Conservation (phyloP, 2,113 vertebrate species). For the Cranoglanis bouderius region DNA sequence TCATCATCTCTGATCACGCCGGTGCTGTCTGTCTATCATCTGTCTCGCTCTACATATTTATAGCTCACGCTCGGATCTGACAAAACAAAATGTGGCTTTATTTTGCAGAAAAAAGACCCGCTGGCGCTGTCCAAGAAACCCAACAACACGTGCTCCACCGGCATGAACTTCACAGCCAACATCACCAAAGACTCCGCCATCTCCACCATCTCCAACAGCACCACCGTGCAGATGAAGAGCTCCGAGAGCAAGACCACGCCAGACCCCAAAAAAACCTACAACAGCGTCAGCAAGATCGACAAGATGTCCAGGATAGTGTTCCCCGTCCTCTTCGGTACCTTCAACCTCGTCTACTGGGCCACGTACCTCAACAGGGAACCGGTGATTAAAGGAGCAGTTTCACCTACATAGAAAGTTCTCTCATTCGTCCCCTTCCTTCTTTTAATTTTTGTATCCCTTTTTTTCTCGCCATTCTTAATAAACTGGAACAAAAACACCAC, state of each 20-base stretch:
- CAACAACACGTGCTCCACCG: conserved; percentile 82
- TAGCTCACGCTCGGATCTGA: not conserved
- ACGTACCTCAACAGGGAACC: conserved; percentile 97
- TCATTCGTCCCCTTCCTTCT: not conserved
- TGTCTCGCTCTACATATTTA: not conserved
- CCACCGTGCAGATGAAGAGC: conserved; percentile 79
- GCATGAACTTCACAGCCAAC: conserved; percentile 85
- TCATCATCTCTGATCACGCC: not conserved
- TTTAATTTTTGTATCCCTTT: conserved; percentile 35
- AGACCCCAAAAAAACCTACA: conserved; percentile 97
- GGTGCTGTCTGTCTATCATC: not conserved
- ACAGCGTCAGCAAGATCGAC: conserved; percentile 98
- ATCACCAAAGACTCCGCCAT: conserved; percentile 87
- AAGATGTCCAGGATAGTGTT: conserved; percentile 98
- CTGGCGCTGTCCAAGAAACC: conserved; percentile 85
- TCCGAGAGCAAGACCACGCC: conserved; percentile 80
- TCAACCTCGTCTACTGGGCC: conserved; percentile 98
- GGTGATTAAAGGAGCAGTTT: conserved; percentile 85
- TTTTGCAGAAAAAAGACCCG: conserved; percentile 88
- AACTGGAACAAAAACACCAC: conserved; percentile 59
- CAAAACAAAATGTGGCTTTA: conserved; percentile 19
- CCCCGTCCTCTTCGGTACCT: conserved; percentile 93
- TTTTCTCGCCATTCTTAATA: conserved; percentile 62
- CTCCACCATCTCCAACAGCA: conserved; percentile 83
- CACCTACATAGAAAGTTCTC: conserved; percentile 73